Percentiles rank a stretch among this genome's conserved stretches.
These are phyloP conservation scores for Chiloscyllium plagiosum DNA, from an alignment of 2,113 vertebrate genomes.

Conservation along the genomic window DNA sequence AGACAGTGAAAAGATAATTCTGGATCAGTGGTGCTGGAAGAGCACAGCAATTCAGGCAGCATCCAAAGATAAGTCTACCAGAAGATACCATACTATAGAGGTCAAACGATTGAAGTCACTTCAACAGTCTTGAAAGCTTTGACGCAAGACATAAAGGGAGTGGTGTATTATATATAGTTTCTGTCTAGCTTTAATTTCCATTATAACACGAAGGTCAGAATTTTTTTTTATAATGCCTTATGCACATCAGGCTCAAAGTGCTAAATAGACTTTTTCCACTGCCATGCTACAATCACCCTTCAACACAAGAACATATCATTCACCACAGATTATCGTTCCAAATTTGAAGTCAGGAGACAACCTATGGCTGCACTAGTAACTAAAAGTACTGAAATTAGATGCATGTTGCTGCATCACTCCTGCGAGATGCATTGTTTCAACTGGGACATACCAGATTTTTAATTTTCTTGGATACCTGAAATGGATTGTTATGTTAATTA, in stretches of 20 bases:
- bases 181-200: not conserved
- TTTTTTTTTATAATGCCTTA: not conserved
- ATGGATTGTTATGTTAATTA: not conserved
- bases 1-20: not conserved
- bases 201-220: not conserved
- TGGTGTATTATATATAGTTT: not conserved
- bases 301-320: not conserved
- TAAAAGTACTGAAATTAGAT: not conserved
- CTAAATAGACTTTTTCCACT: not conserved
- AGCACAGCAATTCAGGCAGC: no score
- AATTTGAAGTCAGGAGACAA: not conserved
- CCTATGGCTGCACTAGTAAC: not conserved
- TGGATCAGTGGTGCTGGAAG: no score
- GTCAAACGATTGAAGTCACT: not conserved
- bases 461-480: not conserved
- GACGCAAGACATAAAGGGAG: not conserved
- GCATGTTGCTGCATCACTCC: not conserved
- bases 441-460: not conserved
- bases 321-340: not conserved
- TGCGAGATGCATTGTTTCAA: slow-evolving; percentile 2
- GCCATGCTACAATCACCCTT: not conserved
- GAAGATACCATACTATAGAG: not conserved
- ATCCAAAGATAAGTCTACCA: not conserved
- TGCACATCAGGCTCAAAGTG: not conserved
- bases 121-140: not conserved